These are phyloP conservation scores for Cabera pusaria DNA, from an alignment of 2,888 invertebrate genomes.

Conservation along the genomic window DNA sequence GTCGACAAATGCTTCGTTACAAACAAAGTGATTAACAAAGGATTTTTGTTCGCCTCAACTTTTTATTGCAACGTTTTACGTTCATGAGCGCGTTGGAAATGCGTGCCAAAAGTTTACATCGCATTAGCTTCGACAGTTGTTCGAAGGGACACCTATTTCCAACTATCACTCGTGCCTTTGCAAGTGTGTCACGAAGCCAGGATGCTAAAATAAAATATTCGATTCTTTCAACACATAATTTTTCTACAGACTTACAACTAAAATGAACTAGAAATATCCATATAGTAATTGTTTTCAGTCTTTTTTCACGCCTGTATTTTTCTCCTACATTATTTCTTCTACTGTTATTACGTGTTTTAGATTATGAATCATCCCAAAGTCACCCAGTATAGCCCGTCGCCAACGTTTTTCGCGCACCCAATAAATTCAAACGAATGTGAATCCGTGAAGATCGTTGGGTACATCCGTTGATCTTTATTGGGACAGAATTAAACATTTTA, in stretches of 20 bases:
- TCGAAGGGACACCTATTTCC: slow-evolving; percentile 56
- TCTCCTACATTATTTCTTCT: too few relatives aligned
- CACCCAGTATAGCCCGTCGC: neutral
- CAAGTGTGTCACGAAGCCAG: slow-evolving; percentile 14
- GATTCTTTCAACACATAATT: too few relatives aligned
- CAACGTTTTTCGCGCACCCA: slow-evolving; percentile 7
- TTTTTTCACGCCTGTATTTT: too few relatives aligned
- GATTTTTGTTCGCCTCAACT: slow-evolving; percentile 41
- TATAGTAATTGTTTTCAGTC: too few relatives aligned
- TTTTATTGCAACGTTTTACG: slow-evolving; percentile 47
- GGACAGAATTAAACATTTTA: slow-evolving; percentile 14
- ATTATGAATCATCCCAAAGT: slow-evolving; percentile 1
- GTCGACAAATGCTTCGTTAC: slow-evolving; percentile 42
- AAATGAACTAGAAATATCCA: too few relatives aligned
- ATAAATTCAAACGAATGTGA: slow-evolving; percentile 13
- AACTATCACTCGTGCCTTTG: slow-evolving; percentile 35
- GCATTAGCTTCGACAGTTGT: slow-evolving; percentile 49
- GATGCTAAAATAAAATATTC: slow-evolving; percentile 2
- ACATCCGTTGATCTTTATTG: slow-evolving; percentile 18
- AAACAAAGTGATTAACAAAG: slow-evolving; percentile 62
- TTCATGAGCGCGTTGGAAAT: slow-evolving; percentile 40
- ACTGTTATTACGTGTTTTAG: too few relatives aligned
- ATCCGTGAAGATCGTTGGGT: slow-evolving; percentile 11
- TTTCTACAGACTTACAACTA: too few relatives aligned
- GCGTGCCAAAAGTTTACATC: slow-evolving; percentile 56